These are phyloP conservation scores for Thinocorus orbignyianus DNA, from an alignment of 2,113 vertebrate genomes.

Conservation along the genomic window DNA sequence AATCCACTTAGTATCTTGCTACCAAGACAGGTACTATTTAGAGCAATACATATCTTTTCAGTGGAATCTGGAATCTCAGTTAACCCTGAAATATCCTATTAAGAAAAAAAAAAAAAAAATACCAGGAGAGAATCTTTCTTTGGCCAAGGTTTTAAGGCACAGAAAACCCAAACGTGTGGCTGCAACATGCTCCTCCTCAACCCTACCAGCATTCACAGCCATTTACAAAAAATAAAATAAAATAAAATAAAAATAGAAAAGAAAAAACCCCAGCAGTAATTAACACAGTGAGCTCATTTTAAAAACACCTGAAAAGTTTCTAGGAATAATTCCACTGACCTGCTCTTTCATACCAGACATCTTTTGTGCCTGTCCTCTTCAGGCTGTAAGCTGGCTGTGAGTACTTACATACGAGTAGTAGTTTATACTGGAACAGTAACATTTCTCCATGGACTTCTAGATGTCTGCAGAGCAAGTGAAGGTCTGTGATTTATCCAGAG, in stretches of 20 bases:
- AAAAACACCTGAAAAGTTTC: conserved; percentile 29
- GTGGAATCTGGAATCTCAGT: neutral
- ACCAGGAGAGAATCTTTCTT: neutral
- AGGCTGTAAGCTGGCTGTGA: neutral
- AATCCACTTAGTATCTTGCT: neutral
- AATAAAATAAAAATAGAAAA: too few species aligned
- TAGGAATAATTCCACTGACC: conserved; percentile 31
- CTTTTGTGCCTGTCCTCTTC: neutral
- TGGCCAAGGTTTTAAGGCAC: neutral
- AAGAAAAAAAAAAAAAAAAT: neutral
- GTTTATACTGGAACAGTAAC: neutral
- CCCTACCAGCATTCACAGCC: neutral
- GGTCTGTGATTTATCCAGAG: neutral
- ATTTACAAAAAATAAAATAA: neutral
- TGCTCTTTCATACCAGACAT: conserved; percentile 51
- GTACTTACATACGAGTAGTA: neutral
- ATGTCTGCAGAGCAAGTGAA: neutral
- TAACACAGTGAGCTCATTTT: conserved; percentile 30
- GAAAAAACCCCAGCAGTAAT: neutral
- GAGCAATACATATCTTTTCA: neutral
- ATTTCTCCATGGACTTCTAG: neutral
- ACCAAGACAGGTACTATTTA: neutral
- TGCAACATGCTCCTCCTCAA: neutral
- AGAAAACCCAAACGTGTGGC: neutral
- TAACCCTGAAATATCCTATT: neutral